Base-by-base conservation (phyloP, 2,797 vertebrate species). In the Decapterus maruadsi region DNA sequence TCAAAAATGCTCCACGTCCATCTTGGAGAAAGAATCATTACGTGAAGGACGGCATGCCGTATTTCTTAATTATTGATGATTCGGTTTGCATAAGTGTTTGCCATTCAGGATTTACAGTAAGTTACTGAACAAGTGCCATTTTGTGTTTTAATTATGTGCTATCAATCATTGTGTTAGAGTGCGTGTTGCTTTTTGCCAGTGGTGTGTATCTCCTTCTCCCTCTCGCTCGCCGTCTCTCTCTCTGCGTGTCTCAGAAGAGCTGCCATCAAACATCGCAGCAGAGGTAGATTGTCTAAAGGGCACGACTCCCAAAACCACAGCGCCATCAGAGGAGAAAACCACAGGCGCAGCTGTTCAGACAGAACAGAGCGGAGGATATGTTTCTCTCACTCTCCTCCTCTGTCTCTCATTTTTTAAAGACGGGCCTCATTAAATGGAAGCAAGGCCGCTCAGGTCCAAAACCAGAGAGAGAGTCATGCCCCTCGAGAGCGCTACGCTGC, bases 311-410 rank as follows among this genome's bases (percentile, higher is more conserved):
- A 77, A 89, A 93, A 91, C 93, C 91, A 62, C 91, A 90, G 81
- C 58, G 31, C 79, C 76, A 85, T 89, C 86, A 75, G 76, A 88
- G 71, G 83, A 87, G 86, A 90, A 91, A 93, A 92, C 90, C 92
- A 80, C 87, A 86, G 84, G 80, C 89, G 92, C 92, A 93, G 92
- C 92, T 95, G 93, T 92, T 92, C 87, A 86, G 89, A 81, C 63
- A 66, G 85, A 92, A 86, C 74, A 77, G 77, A 90, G 79, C 54
- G 51, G 75, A 83, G 80, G 81, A 90, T 84, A 82, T 67, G 69
- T 86, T 85, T 88, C 84, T 90, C 81, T 90, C 85, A 61, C 87
- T 90, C 82, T 81, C 64, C 72, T 29, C 71, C 68, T 66, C 72
- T 63, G 60, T 78, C 71, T 75, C 70, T 84, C 80, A 38, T 26